These are phyloP conservation scores for Drosophila funebris DNA, from an alignment of 1,140 invertebrate genomes.

Conservation along the genomic window DNA sequence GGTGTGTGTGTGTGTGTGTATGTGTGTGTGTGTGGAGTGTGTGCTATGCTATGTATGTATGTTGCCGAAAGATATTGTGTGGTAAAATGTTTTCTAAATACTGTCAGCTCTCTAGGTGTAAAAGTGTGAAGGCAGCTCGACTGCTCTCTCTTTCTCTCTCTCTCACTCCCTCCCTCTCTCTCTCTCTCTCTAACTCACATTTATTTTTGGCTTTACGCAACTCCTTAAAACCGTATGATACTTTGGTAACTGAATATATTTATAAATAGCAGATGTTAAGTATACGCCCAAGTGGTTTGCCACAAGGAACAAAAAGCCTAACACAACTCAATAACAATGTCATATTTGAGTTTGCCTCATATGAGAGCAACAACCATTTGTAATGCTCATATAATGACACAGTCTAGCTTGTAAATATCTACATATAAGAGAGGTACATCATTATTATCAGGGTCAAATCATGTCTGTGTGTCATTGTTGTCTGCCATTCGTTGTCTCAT, in stretches of 20 bases:
- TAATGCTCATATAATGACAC: slow-evolving; percentile 55
- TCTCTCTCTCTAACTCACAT: too few species aligned
- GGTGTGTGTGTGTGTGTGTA: not conserved
- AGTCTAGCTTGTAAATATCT: slow-evolving; percentile 8
- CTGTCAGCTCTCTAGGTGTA: not conserved
- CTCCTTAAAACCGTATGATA: not conserved
- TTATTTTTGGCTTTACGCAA: not conserved
- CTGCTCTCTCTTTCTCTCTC: not conserved
- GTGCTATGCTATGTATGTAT: too few species aligned
- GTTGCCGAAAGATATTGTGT: not conserved
- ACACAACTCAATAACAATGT: not conserved
- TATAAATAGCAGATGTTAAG: slow-evolving; percentile 14
- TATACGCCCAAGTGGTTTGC: slow-evolving; percentile 18
- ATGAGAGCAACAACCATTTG: slow-evolving; percentile 60
- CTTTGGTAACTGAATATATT: not conserved
- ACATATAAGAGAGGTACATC: slow-evolving; percentile 29
- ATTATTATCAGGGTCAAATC: slow-evolving; percentile 45
- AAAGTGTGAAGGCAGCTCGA: slow-evolving; percentile 8
- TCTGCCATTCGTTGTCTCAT: slow-evolving; percentile 36
- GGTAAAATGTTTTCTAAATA: slow-evolving; percentile 26
- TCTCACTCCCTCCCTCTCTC: too few species aligned
- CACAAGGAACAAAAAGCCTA: not conserved
- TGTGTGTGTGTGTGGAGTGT: slow-evolving; percentile 16
- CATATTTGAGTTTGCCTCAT: slow-evolving; percentile 1
- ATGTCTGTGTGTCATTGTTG: slow-evolving; percentile 4